phyloP scores from a whole-genome alignment of 2,888 invertebrate genomes.

The Adelognathus sp. region DNA sequence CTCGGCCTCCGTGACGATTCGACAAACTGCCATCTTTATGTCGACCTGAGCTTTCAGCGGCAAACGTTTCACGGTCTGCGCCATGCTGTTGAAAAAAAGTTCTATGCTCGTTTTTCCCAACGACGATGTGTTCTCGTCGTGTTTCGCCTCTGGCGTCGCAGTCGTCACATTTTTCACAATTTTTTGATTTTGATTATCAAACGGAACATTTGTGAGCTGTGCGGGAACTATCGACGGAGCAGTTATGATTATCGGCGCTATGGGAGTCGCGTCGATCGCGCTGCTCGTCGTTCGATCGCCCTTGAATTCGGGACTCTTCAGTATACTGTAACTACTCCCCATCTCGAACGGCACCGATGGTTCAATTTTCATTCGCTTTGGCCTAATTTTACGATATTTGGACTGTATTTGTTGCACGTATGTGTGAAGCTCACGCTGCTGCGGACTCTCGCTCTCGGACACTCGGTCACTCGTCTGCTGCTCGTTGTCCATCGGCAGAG shows the following conservation, averaged over 20 bases:
- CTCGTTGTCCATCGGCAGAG: conserved; percentile 23
- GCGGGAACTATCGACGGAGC: conserved; percentile 26
- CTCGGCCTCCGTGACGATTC: conserved; percentile 77
- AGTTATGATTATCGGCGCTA: conserved; percentile 58
- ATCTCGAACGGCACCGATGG: conserved; percentile 14
- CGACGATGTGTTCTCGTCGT: conserved; percentile 31
- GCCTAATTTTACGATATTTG: conserved; percentile 75
- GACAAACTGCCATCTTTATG: conserved; percentile 77
- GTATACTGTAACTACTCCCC: conserved; percentile 51
- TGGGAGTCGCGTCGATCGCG: conserved; percentile 21
- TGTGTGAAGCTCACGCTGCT: conserved; percentile 64
- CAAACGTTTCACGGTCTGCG: conserved; percentile 73
- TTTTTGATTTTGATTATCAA: no score
- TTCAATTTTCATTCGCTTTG: conserved; percentile 61
- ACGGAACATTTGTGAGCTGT: background rate
- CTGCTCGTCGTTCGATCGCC: conserved; percentile 25
- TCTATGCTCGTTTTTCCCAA: conserved; percentile 71
- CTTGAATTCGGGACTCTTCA: conserved; percentile 38
- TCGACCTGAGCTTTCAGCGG: conserved; percentile 77
- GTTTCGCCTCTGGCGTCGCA: background rate
- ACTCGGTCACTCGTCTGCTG: conserved; percentile 14
- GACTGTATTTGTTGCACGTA: conserved; percentile 74
- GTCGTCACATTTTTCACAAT: conserved; percentile 47
- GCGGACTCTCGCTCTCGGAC: conserved; percentile 36
- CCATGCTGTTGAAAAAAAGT: conserved; percentile 77